A percentile compares a stretch with the other conserved stretches of the same genome.
These are phyloP conservation scores for Cebidichthys violaceus DNA, from an alignment of 2,113 vertebrate genomes.

Conservation along the genomic window DNA sequence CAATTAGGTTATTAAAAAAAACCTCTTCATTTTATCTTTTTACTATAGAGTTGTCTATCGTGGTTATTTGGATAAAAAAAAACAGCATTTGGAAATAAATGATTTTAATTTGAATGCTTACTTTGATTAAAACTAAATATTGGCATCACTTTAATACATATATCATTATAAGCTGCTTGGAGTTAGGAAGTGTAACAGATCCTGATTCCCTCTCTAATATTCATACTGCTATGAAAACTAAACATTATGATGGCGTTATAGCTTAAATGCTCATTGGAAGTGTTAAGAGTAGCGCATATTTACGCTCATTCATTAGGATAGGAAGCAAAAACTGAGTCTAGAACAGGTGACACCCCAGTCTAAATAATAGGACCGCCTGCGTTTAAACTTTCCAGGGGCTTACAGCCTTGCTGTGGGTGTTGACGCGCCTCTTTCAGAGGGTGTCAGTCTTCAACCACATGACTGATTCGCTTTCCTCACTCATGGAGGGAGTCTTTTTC, in stretches of 20 bases:
- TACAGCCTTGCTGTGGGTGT: conserved; percentile 59
- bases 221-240: not conserved
- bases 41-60: not conserved
- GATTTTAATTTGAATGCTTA: not conserved
- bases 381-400: conserved; percentile 41
- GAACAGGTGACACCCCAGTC: conserved; percentile 39
- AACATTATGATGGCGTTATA: not conserved
- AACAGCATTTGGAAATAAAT: not conserved
- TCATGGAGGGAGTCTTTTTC: conserved; percentile 67
- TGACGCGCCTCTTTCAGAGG: conserved; percentile 27
- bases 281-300: not conserved
- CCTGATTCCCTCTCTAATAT: not conserved
- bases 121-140: not conserved
- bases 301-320: not conserved
- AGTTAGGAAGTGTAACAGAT: no score
- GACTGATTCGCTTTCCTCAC: conserved; percentile 67
- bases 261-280: not conserved
- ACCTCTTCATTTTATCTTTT: not conserved
- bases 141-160: not conserved
- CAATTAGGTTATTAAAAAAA: not conserved
- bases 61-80: not conserved
- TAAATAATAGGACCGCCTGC: conserved; percentile 27
- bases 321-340: not conserved
- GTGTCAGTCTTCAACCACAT: conserved; percentile 57
- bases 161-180: not conserved